These are phyloP conservation scores for Manis pentadactyla DNA, from an alignment of 2,797 vertebrate species.

Conservation along the genomic window DNA sequence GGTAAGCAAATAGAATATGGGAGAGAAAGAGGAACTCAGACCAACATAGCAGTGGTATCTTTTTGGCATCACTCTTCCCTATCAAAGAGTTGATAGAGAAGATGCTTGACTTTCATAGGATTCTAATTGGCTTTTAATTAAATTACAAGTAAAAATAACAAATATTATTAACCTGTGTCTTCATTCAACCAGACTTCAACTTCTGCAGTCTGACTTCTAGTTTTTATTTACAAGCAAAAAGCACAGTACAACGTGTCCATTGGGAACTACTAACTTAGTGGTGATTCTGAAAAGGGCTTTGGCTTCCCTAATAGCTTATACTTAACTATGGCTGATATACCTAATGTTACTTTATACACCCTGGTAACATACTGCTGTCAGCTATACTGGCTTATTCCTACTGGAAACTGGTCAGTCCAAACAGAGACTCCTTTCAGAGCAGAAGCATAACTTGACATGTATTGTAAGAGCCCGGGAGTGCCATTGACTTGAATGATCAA, in stretches of 20 bases:
- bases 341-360: not conserved
- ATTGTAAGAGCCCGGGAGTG: not conserved
- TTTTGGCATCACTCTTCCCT: not conserved
- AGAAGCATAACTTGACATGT: not conserved
- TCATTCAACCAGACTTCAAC: not conserved
- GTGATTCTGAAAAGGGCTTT: not conserved
- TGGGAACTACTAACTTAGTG: not conserved
- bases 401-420: not conserved
- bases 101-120: not conserved
- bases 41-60: not conserved
- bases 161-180: constrained; percentile 12
- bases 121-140: constrained; percentile 32
- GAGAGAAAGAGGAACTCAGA: not conserved
- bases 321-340: not conserved
- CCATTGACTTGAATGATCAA: not conserved
- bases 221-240: constrained; percentile 22
- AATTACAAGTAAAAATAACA: not conserved
- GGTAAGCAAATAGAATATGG: not conserved
- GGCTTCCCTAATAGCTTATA: not conserved
- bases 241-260: not conserved
- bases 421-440: not conserved
- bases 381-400: not conserved
- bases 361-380: not conserved
- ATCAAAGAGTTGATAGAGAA: not conserved
- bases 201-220: not conserved